Base-by-base conservation (phyloP, 2,797 vertebrate genomes). In the Falco rusticolus region DNA sequence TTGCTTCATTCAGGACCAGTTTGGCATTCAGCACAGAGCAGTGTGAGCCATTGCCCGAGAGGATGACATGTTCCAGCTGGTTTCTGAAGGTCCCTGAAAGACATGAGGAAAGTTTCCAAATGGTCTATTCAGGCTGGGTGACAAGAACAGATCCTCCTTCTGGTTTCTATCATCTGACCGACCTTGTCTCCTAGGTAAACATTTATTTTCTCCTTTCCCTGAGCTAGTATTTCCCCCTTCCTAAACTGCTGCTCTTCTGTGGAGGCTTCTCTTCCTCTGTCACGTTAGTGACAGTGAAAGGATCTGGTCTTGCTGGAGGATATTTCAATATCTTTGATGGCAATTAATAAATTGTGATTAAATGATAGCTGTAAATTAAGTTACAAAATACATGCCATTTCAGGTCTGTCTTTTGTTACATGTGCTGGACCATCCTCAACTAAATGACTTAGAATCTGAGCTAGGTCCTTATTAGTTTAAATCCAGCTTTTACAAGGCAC, bases 1-100 rank as follows among this genome's bases (percentile, higher is more conserved):
- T 10, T 8, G 16, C 39, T n/a, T 37, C 13, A 0, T 19, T 60
- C 22, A 3, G 61, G 39, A 51, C 13, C 2, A 8, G 22, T 7
- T 13, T 13, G 25, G 45, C 53, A 11, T 24, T 53, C 3, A 1
- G 22, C 60, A 9, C 4, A 13, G 54, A 60, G 47, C 13, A 29
- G n/a, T 4, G 1, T 11, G 39, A 69, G 24, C 37, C 15, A 0
- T 37, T 34, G 47, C 56, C 29, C 16, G n/a, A 53, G 53, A 29
- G 29, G 47, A 7, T 10, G 11, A 31, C 54, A 7, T 0, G 4
- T 39, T 47, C 54, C 39, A 12, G n/a, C 29, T 10, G 39, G 61
- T 31, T 68, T n/a, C 37, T 45, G 69, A 59, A 68, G 47, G 54
- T 39, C 53, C n/a, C 39, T 11, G 16, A 47, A 60, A 17, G 26